Evolutionary conservation across 2,888 invertebrate species (phyloP).

Genomic region (Ligdia adustata): DNA sequence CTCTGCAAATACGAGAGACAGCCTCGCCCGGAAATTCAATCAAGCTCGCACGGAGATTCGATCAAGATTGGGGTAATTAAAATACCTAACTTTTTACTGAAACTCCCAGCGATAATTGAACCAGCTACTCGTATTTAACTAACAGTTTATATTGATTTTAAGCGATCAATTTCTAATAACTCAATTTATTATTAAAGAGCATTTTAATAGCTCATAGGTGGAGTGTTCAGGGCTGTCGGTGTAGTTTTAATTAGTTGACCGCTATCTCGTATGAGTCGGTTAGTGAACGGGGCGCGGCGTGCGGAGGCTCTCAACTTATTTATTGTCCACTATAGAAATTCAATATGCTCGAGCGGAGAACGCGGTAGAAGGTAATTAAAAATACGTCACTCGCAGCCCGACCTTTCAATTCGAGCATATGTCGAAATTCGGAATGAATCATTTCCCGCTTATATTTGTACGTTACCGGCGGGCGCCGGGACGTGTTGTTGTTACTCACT

Average conservation of each 20-base stretch:
- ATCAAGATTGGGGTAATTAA: conserved; percentile 81
- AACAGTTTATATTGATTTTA: conserved; percentile 3
- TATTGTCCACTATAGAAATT: conserved; percentile 77
- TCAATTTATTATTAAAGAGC: conserved; percentile 17
- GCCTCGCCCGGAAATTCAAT: conserved; percentile 79
- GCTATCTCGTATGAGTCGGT: conserved; percentile 42
- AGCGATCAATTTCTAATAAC: conserved; percentile 16
- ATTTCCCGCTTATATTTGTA: conserved; percentile 76
- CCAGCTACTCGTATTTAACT: conserved; percentile 3
- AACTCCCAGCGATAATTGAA: conserved; percentile 15
- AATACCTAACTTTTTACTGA: conserved; percentile 70
- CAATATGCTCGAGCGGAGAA: conserved; percentile 66
- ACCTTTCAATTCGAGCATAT: conserved; percentile 80
- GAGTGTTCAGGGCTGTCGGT: conserved; percentile 29
- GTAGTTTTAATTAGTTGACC: conserved; percentile 51
- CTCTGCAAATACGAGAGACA: conserved; percentile 76
- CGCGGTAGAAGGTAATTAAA: conserved; percentile 81
- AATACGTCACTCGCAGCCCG: conserved; percentile 81
- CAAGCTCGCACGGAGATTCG: conserved; percentile 76
- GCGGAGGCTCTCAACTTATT: conserved; percentile 59
- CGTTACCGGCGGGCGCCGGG: conserved; percentile 36
- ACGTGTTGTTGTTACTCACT: conserved; percentile 34
- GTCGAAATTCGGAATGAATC: conserved; percentile 80
- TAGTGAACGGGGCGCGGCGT: conserved; percentile 49
- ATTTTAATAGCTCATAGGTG: conserved; percentile 25